These are phyloP conservation scores for Palythoa heliodiscus DNA, from an alignment of 92 coral and sea anemone species.

Conservation along the genomic window DNA sequence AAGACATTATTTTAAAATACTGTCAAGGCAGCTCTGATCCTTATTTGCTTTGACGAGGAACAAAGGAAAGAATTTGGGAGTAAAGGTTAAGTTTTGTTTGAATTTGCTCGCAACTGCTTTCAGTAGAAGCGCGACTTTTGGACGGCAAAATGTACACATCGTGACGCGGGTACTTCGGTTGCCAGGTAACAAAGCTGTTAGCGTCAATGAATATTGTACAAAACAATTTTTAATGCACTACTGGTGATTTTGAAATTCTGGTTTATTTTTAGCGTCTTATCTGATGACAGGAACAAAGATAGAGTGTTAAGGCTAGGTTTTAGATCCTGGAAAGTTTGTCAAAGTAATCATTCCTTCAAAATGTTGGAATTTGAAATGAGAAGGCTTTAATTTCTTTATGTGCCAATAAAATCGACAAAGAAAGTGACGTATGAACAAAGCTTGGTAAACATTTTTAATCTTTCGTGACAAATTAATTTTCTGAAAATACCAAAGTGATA, in stretches of 20 bases:
- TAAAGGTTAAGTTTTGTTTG: conserved; percentile 25
- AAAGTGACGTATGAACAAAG: background rate
- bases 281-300: background rate
- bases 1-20: background rate
- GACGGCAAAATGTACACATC: background rate
- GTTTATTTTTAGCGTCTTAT: background rate
- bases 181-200: background rate
- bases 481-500: background rate
- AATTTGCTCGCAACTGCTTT: conserved; percentile 3
- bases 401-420: too few species aligned
- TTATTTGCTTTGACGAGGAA: background rate
- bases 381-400: too few species aligned
- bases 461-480: background rate
- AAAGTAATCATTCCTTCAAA: too few species aligned
- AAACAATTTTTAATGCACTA: background rate
- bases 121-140: background rate
- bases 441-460: background rate
- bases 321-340: background rate
- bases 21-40: background rate
- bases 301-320: background rate
- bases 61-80: conserved; percentile 8
- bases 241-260: background rate
- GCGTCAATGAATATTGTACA: background rate
- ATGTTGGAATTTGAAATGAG: too few species aligned
- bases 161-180: background rate